Conservation (phyloP, 2,797 vertebrate genomes). For the Lophotriccus pileatus region DNA sequence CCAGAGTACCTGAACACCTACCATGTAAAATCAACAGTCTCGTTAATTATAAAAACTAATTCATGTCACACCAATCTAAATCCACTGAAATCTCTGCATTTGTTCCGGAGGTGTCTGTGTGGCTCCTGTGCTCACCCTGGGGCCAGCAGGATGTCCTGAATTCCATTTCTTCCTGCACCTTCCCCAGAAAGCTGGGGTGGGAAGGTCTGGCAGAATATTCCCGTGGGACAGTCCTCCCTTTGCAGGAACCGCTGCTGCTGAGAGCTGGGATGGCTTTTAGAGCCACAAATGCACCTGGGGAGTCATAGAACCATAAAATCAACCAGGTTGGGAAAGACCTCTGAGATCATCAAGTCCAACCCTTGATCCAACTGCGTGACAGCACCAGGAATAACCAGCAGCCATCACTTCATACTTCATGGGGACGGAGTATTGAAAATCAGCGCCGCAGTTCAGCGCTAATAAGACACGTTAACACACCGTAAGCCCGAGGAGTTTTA, state of each 20-base stretch:
- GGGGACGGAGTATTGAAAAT: constrained; percentile 39
- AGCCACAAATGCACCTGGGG: background rate
- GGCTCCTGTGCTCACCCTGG: accelerated
- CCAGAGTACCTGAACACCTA: constrained; percentile 53
- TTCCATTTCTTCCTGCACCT: background rate
- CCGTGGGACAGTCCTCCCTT: background rate
- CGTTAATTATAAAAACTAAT: constrained; percentile 55
- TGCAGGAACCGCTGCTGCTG: accelerated
- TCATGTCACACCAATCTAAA: constrained; percentile 25
- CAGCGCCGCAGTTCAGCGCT: background rate
- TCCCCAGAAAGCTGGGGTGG: accelerated
- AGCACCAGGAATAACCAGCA: background rate
- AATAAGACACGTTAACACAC: background rate
- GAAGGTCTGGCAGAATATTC: background rate
- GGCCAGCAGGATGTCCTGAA: background rate
- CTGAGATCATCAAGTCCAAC: too few species aligned
- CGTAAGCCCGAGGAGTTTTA: constrained; percentile 3
- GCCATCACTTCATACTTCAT: constrained; percentile 14
- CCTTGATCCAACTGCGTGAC: background rate
- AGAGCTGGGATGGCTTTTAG: background rate
- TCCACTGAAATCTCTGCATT: background rate
- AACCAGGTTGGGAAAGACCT: too few species aligned
- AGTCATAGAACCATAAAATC: background rate
- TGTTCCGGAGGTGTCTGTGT: background rate
- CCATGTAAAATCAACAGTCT: constrained; percentile 55